Conservation (phyloP, 2,113 vertebrate species). For the Suricata suricatta region DNA sequence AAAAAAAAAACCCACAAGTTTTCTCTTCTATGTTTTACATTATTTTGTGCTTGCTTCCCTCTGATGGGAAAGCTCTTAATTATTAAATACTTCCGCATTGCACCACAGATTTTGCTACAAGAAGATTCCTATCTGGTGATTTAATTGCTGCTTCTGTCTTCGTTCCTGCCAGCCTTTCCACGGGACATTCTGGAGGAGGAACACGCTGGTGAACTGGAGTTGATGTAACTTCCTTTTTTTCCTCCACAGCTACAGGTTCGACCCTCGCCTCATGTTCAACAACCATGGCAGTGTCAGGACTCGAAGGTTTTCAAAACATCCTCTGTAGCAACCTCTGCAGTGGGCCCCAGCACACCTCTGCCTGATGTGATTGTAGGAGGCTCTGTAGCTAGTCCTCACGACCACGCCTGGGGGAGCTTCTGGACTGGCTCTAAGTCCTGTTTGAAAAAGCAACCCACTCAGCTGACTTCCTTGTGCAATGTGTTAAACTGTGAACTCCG, state of each 20-base stretch:
- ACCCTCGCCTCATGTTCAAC: slow-evolving; percentile 89
- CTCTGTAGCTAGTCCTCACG: slow-evolving; percentile 66
- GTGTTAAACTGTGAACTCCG: slow-evolving; percentile 82
- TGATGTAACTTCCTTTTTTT: neutral
- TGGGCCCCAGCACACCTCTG: slow-evolving; percentile 66
- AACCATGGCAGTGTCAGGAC: slow-evolving; percentile 71
- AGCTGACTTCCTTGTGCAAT: slow-evolving; percentile 83
- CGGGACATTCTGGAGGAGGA: neutral
- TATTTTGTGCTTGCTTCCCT: neutral
- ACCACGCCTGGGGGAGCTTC: slow-evolving; percentile 76
- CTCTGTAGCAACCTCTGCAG: slow-evolving; percentile 67
- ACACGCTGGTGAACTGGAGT: neutral
- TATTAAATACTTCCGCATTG: neutral
- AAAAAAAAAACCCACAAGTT: too few species aligned
- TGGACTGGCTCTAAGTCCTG: slow-evolving; percentile 71
- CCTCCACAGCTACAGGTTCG: slow-evolving; percentile 84
- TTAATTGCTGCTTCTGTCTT: neutral
- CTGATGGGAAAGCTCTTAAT: neutral
- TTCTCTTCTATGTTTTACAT: neutral
- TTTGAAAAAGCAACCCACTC: slow-evolving; percentile 68
- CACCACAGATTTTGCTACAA: neutral
- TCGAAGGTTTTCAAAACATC: slow-evolving; percentile 82
- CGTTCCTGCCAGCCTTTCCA: neutral
- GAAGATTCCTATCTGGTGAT: neutral
- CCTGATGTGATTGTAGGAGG: slow-evolving; percentile 79